Conservation (phyloP, 2,888 invertebrate species). For the Thera britannica region DNA sequence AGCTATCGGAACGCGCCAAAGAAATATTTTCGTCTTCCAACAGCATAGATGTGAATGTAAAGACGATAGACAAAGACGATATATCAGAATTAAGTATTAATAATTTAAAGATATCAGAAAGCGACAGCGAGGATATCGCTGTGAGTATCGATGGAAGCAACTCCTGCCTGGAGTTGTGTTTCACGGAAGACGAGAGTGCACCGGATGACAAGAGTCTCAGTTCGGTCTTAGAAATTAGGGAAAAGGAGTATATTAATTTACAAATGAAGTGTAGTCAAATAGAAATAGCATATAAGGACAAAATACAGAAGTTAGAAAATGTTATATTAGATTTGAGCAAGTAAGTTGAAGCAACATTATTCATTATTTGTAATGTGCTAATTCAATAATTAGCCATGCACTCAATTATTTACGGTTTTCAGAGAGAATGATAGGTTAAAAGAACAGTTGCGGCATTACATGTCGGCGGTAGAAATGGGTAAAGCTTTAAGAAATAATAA, state of each 20-base stretch:
- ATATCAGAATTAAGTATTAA: constrained; percentile 73
- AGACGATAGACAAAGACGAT: constrained; percentile 61
- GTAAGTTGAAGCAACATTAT: constrained; percentile 66
- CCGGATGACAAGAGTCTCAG: constrained; percentile 67
- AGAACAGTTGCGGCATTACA: constrained; percentile 93
- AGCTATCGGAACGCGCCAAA: constrained; percentile 79
- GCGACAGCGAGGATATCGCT: constrained; percentile 78
- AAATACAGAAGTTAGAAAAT: constrained; percentile 77
- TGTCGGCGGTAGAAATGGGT: constrained; percentile 94
- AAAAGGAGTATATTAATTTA: constrained; percentile 79
- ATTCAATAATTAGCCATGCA: not conserved
- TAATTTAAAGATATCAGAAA: constrained; percentile 78
- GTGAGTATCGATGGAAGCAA: constrained; percentile 79
- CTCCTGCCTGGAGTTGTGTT: constrained; percentile 79
- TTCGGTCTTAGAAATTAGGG: constrained; percentile 71
- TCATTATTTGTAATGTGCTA: not conserved
- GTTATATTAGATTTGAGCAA: constrained; percentile 87
- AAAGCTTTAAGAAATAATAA: constrained; percentile 87
- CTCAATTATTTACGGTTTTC: constrained; percentile 41
- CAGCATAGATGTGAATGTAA: constrained; percentile 70
- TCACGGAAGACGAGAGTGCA: constrained; percentile 76
- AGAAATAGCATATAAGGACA: constrained; percentile 75
- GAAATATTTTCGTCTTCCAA: constrained; percentile 80
- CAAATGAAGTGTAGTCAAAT: constrained; percentile 81
- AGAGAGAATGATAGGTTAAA: constrained; percentile 94